Percentiles rank a stretch among this genome's conserved stretches.
Conservation (phyloP, 2,113 vertebrate genomes). For the Notarius quadriscutis region DNA sequence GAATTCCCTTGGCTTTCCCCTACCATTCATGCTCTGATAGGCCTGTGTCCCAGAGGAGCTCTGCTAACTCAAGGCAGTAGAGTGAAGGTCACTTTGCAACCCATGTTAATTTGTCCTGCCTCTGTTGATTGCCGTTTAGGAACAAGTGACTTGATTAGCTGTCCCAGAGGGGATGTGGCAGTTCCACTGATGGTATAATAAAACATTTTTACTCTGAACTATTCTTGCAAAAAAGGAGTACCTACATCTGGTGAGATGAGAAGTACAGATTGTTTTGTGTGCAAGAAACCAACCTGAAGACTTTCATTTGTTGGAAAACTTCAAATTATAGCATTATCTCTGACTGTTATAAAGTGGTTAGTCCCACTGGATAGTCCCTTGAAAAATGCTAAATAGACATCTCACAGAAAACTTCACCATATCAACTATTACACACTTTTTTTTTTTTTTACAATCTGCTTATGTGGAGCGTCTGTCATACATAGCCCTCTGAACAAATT, state of each 20-base stretch:
- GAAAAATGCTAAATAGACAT: neutral
- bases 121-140: constrained; percentile 41
- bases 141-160: constrained; percentile 43
- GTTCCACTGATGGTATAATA: neutral
- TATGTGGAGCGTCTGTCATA: neutral
- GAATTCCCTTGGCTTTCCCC: constrained; percentile 8
- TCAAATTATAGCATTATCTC: neutral
- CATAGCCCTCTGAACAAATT: neutral
- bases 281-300: neutral
- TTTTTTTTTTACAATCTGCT: too few species aligned
- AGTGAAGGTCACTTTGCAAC: constrained; percentile 34
- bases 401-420: neutral
- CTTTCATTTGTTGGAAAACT: neutral
- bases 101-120: constrained; percentile 42
- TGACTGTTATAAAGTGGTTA: neutral
- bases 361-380: neutral
- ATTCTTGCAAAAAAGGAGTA: neutral
- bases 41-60: constrained; percentile 25
- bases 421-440: neutral
- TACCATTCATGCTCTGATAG: constrained; percentile 27
- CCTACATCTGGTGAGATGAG: neutral
- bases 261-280: neutral
- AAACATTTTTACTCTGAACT: neutral
- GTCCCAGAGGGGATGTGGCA: neutral
- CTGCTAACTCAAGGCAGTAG: constrained; percentile 12